Evolutionary conservation across 2,888 invertebrate species (phyloP).

Genomic region (Antitype chi): DNA sequence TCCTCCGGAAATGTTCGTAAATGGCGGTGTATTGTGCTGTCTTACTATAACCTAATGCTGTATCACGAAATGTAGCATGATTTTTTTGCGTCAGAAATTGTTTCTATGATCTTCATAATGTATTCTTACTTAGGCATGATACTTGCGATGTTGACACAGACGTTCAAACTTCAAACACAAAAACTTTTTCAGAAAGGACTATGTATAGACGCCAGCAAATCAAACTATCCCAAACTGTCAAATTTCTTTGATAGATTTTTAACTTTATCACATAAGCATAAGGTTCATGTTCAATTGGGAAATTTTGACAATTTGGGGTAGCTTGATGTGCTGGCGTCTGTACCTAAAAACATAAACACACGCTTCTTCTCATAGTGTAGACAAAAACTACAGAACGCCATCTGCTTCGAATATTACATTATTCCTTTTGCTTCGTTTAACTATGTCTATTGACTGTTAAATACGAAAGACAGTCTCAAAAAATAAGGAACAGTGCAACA

Average conservation of each 20-base stretch:
- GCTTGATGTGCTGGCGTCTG: no score
- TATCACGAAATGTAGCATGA: conserved; percentile 6
- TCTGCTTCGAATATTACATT: neutral
- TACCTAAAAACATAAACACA: neutral
- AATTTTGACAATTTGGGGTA: no score
- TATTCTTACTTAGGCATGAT: neutral
- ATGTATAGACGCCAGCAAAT: no score
- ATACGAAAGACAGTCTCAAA: neutral
- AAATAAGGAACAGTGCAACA: neutral
- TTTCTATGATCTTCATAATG: neutral
- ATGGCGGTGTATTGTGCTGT: conserved; percentile 23
- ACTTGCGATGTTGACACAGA: neutral
- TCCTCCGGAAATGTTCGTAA: conserved; percentile 31
- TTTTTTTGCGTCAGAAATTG: neutral
- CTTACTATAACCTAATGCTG: conserved; percentile 2
- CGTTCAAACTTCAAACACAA: neutral
- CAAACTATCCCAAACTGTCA: no score
- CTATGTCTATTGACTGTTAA: neutral
- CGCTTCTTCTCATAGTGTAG: neutral
- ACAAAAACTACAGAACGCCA: neutral
- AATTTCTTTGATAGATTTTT: no score
- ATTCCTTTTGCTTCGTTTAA: neutral
- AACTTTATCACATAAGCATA: no score
- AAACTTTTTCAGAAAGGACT: neutral
- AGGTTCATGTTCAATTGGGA: no score